These are phyloP conservation scores for Papilio demoleus DNA, from an alignment of 2,888 invertebrate genomes.

Conservation along the genomic window DNA sequence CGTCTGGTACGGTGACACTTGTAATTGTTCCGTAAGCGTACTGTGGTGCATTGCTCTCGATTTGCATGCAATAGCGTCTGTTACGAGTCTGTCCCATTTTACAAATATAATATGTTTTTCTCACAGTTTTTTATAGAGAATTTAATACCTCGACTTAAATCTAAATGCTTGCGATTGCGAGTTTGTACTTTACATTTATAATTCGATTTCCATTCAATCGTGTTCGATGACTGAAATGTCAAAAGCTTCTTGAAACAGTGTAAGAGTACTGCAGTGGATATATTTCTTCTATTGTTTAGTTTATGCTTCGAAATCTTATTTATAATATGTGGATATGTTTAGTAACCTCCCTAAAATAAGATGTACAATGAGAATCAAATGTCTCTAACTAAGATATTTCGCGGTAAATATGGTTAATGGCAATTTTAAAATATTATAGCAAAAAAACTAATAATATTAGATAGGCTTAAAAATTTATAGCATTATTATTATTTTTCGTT, in stretches of 20 bases:
- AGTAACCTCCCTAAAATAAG: too few species aligned
- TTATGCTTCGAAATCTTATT: too few species aligned
- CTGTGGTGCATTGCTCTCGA: slow-evolving; percentile 18
- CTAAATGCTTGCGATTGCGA: background rate
- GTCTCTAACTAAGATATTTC: too few species aligned
- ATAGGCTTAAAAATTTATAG: too few species aligned
- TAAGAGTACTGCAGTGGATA: background rate
- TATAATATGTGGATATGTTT: too few species aligned
- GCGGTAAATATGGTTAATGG: too few species aligned
- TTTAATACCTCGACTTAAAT: background rate
- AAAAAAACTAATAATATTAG: too few species aligned
- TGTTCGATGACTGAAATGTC: background rate
- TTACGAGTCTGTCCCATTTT: slow-evolving; percentile 20
- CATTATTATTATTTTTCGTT: too few species aligned
- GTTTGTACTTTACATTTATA: background rate
- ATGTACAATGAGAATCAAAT: too few species aligned
- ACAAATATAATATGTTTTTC: slow-evolving; percentile 5
- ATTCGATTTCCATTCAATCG: background rate
- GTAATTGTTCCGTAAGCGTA: slow-evolving; percentile 33
- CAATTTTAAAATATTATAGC: too few species aligned
- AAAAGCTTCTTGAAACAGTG: background rate
- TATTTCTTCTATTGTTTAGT: background rate
- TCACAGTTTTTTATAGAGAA: slow-evolving; percentile 7
- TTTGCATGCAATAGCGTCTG: slow-evolving; percentile 27
- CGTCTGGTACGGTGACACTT: slow-evolving; percentile 39